Percentiles rank a stretch among this genome's conserved stretches.
These are phyloP conservation scores for Apostichopus leukothele DNA, from an alignment of 53 echinoderm and acorn worm genomes.

Conservation along the genomic window DNA sequence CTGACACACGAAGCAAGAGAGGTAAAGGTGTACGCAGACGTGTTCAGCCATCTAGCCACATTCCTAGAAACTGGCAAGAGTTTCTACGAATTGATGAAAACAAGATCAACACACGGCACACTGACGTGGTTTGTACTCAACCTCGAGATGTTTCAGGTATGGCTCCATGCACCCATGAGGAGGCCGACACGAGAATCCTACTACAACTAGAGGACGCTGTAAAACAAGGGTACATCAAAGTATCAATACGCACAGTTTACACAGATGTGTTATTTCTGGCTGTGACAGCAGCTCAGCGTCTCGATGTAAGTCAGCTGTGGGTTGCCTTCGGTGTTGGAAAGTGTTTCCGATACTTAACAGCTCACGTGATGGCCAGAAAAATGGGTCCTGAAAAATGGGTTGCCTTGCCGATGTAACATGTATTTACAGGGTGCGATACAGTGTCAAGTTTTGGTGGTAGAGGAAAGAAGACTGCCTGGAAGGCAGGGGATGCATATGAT, in stretches of 20 bases:
- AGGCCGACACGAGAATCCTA: slow-evolving; percentile 53
- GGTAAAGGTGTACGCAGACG: slow-evolving; percentile 13
- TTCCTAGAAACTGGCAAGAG: slow-evolving; percentile 32
- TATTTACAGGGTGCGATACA: slow-evolving; percentile 40
- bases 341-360: slow-evolving; percentile 26
- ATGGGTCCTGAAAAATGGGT: slow-evolving; percentile 30
- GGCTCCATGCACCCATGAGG: slow-evolving; percentile 57
- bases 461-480: slow-evolving; percentile 4
- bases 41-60: not conserved
- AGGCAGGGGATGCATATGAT: not conserved
- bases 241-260: slow-evolving; percentile 52
- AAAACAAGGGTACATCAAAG: slow-evolving; percentile 41
- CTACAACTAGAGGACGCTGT: slow-evolving; percentile 49
- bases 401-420: slow-evolving; percentile 35
- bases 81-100: slow-evolving; percentile 47
- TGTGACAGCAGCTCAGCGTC: slow-evolving; percentile 6
- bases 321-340: slow-evolving; percentile 22
- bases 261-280: slow-evolving; percentile 55
- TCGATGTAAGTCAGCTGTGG: slow-evolving; percentile 41
- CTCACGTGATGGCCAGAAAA: slow-evolving; percentile 22
- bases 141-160: slow-evolving; percentile 3
- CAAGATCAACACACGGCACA: slow-evolving; percentile 44
- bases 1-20: slow-evolving; percentile 16
- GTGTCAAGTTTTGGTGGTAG: slow-evolving; percentile 26
- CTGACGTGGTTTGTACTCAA: slow-evolving; percentile 30